Conservation (phyloP, 2,797 vertebrate genomes). For the Alauda arvensis region DNA sequence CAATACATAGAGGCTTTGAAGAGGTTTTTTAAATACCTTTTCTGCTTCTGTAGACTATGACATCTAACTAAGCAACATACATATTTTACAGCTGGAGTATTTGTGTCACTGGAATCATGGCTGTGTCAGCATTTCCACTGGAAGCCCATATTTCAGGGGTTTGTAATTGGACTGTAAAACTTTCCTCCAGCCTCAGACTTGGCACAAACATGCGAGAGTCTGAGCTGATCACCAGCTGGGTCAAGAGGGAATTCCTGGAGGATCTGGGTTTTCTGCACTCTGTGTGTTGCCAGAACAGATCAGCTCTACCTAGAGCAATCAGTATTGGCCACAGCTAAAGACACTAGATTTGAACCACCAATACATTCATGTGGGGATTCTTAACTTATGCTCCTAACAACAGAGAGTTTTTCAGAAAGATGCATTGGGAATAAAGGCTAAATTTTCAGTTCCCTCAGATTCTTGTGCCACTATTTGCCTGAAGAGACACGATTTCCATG, state of each 20-base stretch:
- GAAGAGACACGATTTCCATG: not conserved
- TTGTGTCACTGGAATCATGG: slow-evolving; percentile 49
- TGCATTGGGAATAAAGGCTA: not conserved
- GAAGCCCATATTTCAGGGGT: slow-evolving; percentile 56
- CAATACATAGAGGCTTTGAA: slow-evolving; percentile 46
- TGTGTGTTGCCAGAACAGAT: not conserved
- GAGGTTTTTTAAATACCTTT: slow-evolving; percentile 47
- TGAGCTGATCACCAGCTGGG: slow-evolving; percentile 37
- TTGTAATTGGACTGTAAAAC: slow-evolving; percentile 66
- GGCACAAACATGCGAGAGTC: slow-evolving; percentile 20
- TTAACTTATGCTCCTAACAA: not conserved
- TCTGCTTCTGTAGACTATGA: not conserved
- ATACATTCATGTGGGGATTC: not conserved
- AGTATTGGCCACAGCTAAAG: not conserved
- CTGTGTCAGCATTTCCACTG: slow-evolving; percentile 67
- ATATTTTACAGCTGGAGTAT: slow-evolving; percentile 63
- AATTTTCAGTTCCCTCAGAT: not conserved
- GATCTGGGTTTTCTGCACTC: not conserved
- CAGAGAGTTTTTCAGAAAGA: not conserved
- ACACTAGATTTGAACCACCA: not conserved
- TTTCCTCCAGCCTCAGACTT: slow-evolving; percentile 60
- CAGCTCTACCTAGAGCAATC: not conserved
- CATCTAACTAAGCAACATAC: slow-evolving; percentile 54
- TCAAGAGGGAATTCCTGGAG: slow-evolving; percentile 34
- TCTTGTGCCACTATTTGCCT: not conserved